phyloP scores from a whole-genome alignment of 2,797 vertebrate species.

The Microctenopoma steveboyesi region DNA sequence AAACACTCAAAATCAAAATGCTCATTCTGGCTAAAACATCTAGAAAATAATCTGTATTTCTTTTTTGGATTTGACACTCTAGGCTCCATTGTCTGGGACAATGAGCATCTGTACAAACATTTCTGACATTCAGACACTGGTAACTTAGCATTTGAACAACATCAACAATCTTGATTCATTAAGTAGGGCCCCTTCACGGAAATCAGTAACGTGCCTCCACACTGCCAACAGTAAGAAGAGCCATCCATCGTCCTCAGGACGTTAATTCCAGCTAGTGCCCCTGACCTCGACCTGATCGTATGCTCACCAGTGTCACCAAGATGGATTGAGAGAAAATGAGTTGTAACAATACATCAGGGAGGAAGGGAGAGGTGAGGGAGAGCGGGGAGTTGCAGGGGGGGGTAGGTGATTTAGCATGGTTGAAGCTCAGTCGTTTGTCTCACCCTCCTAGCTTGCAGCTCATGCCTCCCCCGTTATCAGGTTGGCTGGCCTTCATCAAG shows the following conservation, averaged over 20 bases:
- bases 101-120: background rate
- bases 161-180: constrained; percentile 32
- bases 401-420: background rate
- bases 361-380: constrained; percentile 6
- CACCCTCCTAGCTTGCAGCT: constrained; percentile 31
- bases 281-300: constrained; percentile 55
- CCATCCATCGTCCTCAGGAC: constrained; percentile 64
- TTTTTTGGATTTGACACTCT: too few relatives aligned
- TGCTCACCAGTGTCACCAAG: constrained; percentile 64
- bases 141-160: constrained; percentile 18
- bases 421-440: constrained; percentile 47
- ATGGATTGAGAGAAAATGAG: constrained; percentile 70
- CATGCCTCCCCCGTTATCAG: constrained; percentile 50
- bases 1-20: too few relatives aligned
- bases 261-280: constrained; percentile 63
- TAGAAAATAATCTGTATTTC: too few relatives aligned
- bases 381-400: constrained; percentile 1
- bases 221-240: constrained; percentile 34
- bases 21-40: too few relatives aligned
- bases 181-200: constrained; percentile 8
- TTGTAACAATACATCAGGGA: constrained; percentile 51
- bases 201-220: constrained; percentile 29
- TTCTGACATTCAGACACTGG: background rate
- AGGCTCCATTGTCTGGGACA: background rate
- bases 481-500: constrained; percentile 57